phyloP scores from a whole-genome alignment of 2,113 vertebrate genomes.

The Scatophagus argus region DNA sequence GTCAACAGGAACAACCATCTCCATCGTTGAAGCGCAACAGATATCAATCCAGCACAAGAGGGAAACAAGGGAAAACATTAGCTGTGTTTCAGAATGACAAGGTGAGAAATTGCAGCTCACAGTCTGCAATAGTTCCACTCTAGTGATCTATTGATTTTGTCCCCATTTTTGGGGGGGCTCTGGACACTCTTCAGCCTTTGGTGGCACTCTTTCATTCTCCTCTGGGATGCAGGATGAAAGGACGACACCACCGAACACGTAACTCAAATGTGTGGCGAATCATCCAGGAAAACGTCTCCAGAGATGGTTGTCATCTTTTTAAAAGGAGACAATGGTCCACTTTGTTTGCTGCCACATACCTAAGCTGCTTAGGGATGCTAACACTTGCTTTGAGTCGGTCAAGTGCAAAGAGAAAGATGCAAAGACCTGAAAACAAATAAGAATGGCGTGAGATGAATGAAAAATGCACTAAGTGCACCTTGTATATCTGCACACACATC shows the following conservation, averaged over 20 bases:
- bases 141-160: conserved; percentile 83
- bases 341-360: conserved; percentile 55
- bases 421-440: conserved; percentile 37
- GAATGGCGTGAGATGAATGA: conserved; percentile 3
- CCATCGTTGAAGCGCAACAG: conserved; percentile 63
- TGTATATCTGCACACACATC: conserved; percentile 20
- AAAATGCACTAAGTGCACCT: conserved; percentile 50
- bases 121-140: conserved; percentile 79
- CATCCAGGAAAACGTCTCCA: conserved; percentile 68
- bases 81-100: conserved; percentile 82
- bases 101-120: conserved; percentile 79
- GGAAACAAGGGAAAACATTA: conserved; percentile 71
- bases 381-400: conserved; percentile 48
- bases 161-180: conserved; percentile 47
- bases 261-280: conserved; percentile 65
- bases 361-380: conserved; percentile 52
- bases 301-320: conserved; percentile 67
- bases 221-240: conserved; percentile 68
- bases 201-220: conserved; percentile 71
- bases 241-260: conserved; percentile 63
- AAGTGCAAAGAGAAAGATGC: conserved; percentile 50
- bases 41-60: conserved; percentile 72
- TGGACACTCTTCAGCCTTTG: conserved; percentile 60
- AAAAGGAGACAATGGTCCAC: conserved; percentile 76
- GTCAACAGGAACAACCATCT: conserved; percentile 26